Percentiles rank a stretch among this genome's conserved stretches.
Evolutionary conservation across 1,140 invertebrate genomes (phyloP).

Genomic region (Parapsyche elsis): DNA sequence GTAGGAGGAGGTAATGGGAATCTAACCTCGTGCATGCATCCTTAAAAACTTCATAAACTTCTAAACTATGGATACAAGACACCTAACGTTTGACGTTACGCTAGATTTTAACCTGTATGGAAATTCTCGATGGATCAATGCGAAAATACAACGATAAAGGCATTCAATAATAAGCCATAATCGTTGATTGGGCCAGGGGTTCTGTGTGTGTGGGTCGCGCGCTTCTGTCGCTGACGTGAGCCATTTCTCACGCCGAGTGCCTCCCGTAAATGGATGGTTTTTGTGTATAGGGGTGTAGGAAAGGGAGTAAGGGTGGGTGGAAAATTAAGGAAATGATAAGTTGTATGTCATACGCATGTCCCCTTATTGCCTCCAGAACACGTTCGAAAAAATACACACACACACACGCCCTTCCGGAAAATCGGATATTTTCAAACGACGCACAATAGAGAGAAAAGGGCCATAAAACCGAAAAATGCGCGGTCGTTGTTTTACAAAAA

Average conservation of each 20-base stretch:
- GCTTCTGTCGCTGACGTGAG: conserved; percentile 48
- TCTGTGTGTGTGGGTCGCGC: neutral
- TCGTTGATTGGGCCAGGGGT: neutral
- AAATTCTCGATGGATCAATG: too few relatives aligned
- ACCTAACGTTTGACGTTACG: too few relatives aligned
- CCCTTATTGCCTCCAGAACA: conserved; percentile 19
- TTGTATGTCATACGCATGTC: conserved; percentile 55
- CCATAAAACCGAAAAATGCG: too few relatives aligned
- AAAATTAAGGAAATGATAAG: conserved; percentile 55
- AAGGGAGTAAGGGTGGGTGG: conserved; percentile 10
- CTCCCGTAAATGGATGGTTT: conserved; percentile 51
- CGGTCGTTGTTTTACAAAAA: too few relatives aligned
- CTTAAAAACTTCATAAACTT: too few relatives aligned
- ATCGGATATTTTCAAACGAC: too few relatives aligned
- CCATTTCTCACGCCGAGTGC: conserved; percentile 52
- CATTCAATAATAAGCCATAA: neutral
- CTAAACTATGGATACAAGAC: too few relatives aligned
- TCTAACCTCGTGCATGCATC: too few relatives aligned
- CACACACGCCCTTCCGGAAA: too few relatives aligned
- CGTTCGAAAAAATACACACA: too few relatives aligned
- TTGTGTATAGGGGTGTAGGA: conserved; percentile 22
- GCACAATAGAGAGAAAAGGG: too few relatives aligned
- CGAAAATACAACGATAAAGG: neutral
- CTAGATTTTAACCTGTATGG: too few relatives aligned
- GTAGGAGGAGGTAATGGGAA: neutral